Evolutionary conservation across 1,140 invertebrate species (phyloP).

Genomic region (Heliconius nattereri): DNA sequence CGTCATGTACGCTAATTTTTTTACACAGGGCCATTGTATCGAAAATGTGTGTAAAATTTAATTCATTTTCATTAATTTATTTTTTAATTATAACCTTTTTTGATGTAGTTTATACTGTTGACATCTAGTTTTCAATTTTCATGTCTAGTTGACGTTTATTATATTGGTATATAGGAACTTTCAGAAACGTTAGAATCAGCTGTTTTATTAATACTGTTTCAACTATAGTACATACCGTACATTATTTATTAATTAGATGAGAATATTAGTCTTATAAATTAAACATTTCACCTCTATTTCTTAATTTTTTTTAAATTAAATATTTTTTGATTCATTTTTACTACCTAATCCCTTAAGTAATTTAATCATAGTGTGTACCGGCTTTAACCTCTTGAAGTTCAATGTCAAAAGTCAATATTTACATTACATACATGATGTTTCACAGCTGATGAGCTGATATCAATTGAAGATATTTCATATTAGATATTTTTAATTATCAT

Average conservation of each 20-base stretch:
- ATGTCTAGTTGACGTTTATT: not conserved
- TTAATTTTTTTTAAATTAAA: not conserved
- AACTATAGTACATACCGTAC: not conserved
- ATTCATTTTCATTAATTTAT: not conserved
- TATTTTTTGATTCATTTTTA: not conserved
- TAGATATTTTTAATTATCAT: too few species aligned
- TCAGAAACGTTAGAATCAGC: not conserved
- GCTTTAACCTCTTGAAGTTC: not conserved
- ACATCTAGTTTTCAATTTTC: not conserved
- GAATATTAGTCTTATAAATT: not conserved
- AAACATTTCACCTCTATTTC: not conserved
- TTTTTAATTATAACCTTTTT: conserved; percentile 7
- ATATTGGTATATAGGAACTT: not conserved
- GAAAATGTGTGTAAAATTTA: not conserved
- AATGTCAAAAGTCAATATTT: conserved; percentile 6
- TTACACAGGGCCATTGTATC: not conserved
- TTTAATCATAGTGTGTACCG: not conserved
- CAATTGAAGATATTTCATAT: not conserved
- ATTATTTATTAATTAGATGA: not conserved
- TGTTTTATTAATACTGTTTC: not conserved
- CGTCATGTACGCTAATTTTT: not conserved
- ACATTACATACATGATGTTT: not conserved
- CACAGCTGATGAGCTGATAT: not conserved
- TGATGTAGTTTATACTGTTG: not conserved
- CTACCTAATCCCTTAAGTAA: not conserved